These are phyloP conservation scores for Pseudomyrmex flavicornis DNA, from an alignment of 1,140 invertebrate genomes.

Conservation along the genomic window DNA sequence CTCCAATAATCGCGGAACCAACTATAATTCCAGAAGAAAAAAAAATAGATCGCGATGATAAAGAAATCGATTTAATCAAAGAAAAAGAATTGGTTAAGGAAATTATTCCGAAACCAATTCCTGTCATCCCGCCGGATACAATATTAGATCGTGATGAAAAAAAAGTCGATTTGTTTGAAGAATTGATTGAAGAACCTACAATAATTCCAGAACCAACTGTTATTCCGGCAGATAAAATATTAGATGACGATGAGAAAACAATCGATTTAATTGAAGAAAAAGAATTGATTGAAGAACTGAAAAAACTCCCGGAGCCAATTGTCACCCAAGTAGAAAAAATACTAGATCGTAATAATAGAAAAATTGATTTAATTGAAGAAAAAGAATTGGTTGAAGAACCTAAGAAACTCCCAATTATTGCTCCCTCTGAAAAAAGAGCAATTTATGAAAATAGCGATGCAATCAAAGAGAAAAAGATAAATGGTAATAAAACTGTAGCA, in stretches of 20 bases:
- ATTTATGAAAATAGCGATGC: too few relatives aligned
- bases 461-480: background rate
- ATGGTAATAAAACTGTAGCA: background rate
- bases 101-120: background rate
- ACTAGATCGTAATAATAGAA: background rate
- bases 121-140: background rate
- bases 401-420: too few relatives aligned
- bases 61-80: background rate
- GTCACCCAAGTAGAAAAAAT: background rate
- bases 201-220: background rate
- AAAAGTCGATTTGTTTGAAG: constrained; percentile 10
- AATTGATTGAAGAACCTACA: background rate
- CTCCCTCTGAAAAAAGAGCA: too few relatives aligned
- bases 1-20: background rate
- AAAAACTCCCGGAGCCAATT: background rate
- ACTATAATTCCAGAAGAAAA: too few relatives aligned
- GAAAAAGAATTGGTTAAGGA: background rate
- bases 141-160: background rate
- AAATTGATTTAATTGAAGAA: background rate
- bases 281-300: background rate
- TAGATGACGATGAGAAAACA: background rate
- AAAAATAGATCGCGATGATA: background rate
- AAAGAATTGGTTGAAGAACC: too few relatives aligned
- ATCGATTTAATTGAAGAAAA: constrained; percentile 1
- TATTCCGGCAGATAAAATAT: background rate